Conservation (phyloP, 2,888 invertebrate genomes). For the Stenodera caucasica region DNA sequence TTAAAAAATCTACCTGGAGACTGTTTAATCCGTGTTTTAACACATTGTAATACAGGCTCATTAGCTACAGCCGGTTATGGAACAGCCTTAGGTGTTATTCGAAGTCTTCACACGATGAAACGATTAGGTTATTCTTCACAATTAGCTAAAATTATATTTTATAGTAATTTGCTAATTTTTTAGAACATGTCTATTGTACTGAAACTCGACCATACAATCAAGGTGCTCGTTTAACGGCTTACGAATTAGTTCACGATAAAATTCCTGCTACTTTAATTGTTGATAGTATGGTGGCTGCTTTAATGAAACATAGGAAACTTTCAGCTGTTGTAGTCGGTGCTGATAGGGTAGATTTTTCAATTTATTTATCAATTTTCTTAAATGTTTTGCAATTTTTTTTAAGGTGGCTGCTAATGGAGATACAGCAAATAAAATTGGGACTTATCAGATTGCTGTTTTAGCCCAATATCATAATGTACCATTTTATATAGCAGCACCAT, state of each 20-base stretch:
- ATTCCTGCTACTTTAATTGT: conserved; percentile 92
- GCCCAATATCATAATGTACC: conserved; percentile 90
- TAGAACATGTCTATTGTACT: conserved; percentile 90
- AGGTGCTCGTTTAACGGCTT: conserved; percentile 93
- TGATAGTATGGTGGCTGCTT: conserved; percentile 92
- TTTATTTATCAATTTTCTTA: not conserved
- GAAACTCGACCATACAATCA: conserved; percentile 99
- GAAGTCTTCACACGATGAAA: conserved; percentile 71
- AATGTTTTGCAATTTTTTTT: conserved; percentile 12
- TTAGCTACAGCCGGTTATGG: conserved; percentile 97
- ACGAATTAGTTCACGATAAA: conserved; percentile 89
- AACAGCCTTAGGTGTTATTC: conserved; percentile 95
- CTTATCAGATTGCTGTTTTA: conserved; percentile 91
- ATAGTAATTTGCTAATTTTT: conserved; percentile 26
- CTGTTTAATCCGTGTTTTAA: conserved; percentile 73
- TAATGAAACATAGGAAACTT: conserved; percentile 82
- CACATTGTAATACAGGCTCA: conserved; percentile 98
- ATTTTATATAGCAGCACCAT: conserved; percentile 94
- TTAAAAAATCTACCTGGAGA: conserved; percentile 63
- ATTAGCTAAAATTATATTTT: no score
- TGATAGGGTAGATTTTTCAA: conserved; percentile 69
- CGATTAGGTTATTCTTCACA: no score
- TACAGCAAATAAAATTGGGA: conserved; percentile 98
- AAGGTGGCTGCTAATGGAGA: conserved; percentile 94
- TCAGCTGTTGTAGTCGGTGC: conserved; percentile 97